phyloP scores from a whole-genome alignment of 2,113 vertebrate species.

The Ptychochromis oligacanthus region DNA sequence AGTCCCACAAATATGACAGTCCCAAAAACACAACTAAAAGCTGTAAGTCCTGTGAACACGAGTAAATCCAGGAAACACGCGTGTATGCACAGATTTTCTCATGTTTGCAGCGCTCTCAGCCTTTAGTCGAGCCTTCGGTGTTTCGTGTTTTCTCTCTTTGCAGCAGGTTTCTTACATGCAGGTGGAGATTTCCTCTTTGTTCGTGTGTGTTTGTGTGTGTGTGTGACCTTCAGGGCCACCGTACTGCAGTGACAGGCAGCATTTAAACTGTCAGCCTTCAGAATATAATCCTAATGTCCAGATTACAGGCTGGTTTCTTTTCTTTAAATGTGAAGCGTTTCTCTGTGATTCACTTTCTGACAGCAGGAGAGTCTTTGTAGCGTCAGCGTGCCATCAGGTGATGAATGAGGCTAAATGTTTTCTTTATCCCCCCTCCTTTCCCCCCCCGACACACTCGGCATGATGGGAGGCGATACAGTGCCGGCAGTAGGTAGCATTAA shows the following conservation, averaged over 20 bases:
- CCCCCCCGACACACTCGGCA: neutral
- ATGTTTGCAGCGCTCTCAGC: neutral
- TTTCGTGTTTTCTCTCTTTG: neutral
- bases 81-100: neutral
- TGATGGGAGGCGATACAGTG: neutral
- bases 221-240: neutral
- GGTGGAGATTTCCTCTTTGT: neutral
- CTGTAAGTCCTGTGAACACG: too few species aligned
- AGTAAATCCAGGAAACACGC: too few species aligned
- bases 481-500: neutral
- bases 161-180: neutral
- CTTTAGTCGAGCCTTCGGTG: neutral
- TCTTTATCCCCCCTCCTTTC: neutral
- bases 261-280: neutral
- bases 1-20: too few species aligned
- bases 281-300: neutral
- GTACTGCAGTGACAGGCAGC: neutral
- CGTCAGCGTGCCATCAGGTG: neutral
- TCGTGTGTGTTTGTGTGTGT: too few species aligned
- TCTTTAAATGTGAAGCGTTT: neutral
- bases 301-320: neutral
- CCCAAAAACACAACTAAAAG: too few species aligned
- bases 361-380: neutral
- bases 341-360: neutral
- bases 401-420: constrained; percentile 5